Percentiles rank a stretch among this genome's conserved stretches.
Conservation (phyloP, 2,888 invertebrate genomes). For the Pollenia labialis region DNA sequence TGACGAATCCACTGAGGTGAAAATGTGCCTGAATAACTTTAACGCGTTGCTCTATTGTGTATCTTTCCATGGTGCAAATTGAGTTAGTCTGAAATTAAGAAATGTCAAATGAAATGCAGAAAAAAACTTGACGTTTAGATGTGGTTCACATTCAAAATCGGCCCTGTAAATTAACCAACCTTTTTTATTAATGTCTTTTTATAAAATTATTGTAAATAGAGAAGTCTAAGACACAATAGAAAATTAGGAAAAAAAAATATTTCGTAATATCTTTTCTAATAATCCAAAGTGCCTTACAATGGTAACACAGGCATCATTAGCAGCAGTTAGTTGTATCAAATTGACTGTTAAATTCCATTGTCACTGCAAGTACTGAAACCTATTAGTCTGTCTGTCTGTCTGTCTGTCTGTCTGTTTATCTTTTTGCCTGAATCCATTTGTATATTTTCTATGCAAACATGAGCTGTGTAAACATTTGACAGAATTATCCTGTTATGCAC, state of each 20-base stretch:
- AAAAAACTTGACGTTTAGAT: no score
- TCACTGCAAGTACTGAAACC: neutral
- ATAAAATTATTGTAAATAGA: neutral
- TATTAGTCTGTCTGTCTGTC: neutral
- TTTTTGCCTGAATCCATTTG: neutral
- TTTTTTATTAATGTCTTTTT: conserved; percentile 22
- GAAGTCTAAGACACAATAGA: neutral
- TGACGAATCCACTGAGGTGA: no score
- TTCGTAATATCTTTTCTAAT: neutral
- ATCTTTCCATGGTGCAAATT: no score
- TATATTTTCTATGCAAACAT: neutral
- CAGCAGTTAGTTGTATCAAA: conserved; percentile 42
- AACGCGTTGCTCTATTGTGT: no score
- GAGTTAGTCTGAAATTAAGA: no score
- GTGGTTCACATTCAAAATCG: no score
- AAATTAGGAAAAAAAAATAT: neutral
- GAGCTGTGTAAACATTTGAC: neutral
- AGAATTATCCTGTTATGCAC: neutral
- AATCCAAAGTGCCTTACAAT: neutral
- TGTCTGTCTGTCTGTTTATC: neutral
- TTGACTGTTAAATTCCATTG: conserved; percentile 26
- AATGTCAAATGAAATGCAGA: no score
- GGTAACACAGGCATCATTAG: neutral
- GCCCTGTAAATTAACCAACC: no score
- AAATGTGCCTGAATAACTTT: no score